These are phyloP conservation scores for Collichthys lucidus DNA, from an alignment of 2,113 vertebrate species.

Conservation along the genomic window DNA sequence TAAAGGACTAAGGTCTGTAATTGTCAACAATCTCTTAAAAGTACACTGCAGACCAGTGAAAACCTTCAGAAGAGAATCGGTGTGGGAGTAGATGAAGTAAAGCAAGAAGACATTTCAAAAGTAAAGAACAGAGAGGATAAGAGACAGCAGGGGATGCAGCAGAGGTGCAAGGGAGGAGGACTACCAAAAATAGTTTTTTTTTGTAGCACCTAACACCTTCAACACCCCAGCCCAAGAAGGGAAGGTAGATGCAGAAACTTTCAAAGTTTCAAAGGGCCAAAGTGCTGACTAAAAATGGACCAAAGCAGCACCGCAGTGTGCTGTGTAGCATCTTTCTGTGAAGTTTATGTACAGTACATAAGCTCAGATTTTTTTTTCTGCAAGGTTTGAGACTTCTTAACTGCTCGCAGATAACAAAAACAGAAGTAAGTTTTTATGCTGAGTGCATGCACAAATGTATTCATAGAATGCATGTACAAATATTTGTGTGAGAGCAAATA, in stretches of 20 bases:
- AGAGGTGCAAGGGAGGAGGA: conserved; percentile 44
- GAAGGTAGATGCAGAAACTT: conserved; percentile 44
- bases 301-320: conserved; percentile 28
- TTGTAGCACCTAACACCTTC: conserved; percentile 30
- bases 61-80: conserved; percentile 58
- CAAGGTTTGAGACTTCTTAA: conserved; percentile 30
- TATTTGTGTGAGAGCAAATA: neutral
- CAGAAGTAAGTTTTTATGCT: conserved; percentile 2
- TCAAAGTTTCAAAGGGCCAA: conserved; percentile 58
- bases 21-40: conserved; percentile 76
- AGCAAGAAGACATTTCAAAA: conserved; percentile 67
- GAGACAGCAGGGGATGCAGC: conserved; percentile 55
- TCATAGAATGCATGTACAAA: neutral
- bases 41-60: conserved; percentile 62
- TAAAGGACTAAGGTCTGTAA: conserved; percentile 65
- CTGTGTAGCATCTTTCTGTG: conserved; percentile 38
- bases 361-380: conserved; percentile 2
- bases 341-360: conserved; percentile 47
- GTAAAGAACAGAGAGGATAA: conserved; percentile 65
- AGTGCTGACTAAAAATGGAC: conserved; percentile 68
- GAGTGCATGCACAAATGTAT: neutral
- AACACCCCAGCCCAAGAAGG: conserved; percentile 21
- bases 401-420: neutral
- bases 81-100: conserved; percentile 59
- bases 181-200: conserved; percentile 59